phyloP scores from a whole-genome alignment of 1,140 invertebrate genomes.

The Schlechtendalia chinensis region DNA sequence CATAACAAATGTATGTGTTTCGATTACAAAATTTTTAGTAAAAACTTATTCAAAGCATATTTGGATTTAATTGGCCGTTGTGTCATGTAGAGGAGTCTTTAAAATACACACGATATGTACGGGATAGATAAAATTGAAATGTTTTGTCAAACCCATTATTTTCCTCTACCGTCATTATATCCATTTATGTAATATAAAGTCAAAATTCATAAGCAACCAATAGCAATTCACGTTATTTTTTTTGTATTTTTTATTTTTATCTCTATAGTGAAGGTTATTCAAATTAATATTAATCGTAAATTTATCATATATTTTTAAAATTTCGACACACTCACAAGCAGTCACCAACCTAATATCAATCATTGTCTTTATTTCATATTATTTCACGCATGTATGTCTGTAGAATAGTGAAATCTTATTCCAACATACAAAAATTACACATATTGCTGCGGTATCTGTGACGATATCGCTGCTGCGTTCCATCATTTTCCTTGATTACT shows the following conservation, averaged over 20 bases:
- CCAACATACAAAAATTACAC: no score
- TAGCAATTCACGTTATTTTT: background rate
- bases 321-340: background rate
- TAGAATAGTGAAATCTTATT: no score
- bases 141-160: constrained; percentile 18
- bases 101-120: background rate
- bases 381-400: no score
- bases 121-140: background rate
- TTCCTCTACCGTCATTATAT: background rate
- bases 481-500: no score
- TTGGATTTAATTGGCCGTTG: constrained; percentile 6
- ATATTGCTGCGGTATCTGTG: no score
- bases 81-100: background rate
- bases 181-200: background rate
- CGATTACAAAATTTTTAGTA: no score
- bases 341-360: no score
- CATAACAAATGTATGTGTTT: no score
- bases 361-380: no score
- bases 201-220: background rate
- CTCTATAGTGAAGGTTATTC: background rate
- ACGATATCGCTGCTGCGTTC: no score
- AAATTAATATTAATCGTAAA: background rate
- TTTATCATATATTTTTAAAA: background rate
- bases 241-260: background rate
- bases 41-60: no score